Conservation (phyloP, 2,797 vertebrate species). For the Podarcis lilfordi region DNA sequence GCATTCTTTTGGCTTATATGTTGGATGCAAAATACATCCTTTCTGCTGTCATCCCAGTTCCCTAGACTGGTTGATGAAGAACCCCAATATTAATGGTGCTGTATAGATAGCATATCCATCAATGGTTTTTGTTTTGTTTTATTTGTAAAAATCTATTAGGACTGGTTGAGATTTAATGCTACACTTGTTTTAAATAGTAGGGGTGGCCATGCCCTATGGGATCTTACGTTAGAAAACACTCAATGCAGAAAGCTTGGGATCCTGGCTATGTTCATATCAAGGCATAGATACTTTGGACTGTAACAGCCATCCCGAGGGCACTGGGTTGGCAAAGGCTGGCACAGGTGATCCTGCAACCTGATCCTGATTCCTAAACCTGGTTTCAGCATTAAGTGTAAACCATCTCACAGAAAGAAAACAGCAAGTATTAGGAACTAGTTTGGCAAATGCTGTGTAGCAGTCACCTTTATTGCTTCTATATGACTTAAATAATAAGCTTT, state of each 20-base stretch:
- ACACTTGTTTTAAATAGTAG: background rate
- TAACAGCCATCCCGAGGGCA: background rate
- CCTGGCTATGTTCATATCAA: background rate
- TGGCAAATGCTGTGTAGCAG: background rate
- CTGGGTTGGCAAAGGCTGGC: background rate
- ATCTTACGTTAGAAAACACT: background rate
- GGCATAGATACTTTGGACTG: background rate
- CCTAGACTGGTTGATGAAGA: background rate
- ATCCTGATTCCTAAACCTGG: background rate
- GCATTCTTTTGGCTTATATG: background rate
- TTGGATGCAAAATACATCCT: slow-evolving; percentile 1
- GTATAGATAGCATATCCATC: background rate
- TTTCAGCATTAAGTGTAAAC: background rate
- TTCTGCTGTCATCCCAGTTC: background rate
- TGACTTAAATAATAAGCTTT: background rate
- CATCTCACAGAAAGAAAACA: background rate
- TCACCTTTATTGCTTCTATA: background rate
- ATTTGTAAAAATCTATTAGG: background rate
- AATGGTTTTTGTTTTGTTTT: background rate
- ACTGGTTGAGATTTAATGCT: background rate
- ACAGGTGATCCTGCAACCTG: background rate
- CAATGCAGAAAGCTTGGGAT: background rate
- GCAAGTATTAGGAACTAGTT: background rate
- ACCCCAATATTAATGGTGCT: background rate
- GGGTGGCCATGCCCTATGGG: too few relatives aligned